These are phyloP conservation scores for Melitaea athalia DNA, from an alignment of 2,888 invertebrate genomes.

Conservation along the genomic window DNA sequence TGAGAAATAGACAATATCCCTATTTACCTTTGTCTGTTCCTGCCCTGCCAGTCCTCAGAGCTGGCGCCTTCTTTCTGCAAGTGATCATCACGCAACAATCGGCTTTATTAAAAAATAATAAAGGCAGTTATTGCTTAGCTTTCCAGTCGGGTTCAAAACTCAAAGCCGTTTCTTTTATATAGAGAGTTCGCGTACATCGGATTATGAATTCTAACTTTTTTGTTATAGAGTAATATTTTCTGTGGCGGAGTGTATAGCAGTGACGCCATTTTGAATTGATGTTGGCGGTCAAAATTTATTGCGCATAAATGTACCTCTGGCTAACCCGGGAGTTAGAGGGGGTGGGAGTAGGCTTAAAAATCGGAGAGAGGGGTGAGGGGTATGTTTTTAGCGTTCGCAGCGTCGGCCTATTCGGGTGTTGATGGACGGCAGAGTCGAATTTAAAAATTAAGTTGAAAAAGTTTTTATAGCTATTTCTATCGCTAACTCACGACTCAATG, in stretches of 20 bases:
- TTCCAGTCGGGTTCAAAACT: slow-evolving; percentile 66
- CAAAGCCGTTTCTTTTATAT: slow-evolving; percentile 72
- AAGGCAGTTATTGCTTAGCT: slow-evolving; percentile 64
- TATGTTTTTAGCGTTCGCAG: slow-evolving; percentile 80
- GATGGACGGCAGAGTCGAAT: slow-evolving; percentile 66
- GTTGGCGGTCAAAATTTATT: slow-evolving; percentile 80
- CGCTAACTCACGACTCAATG: neutral
- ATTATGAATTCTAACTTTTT: slow-evolving; percentile 41
- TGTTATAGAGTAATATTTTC: slow-evolving; percentile 50
- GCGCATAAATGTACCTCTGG: slow-evolving; percentile 82
- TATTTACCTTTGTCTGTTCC: slow-evolving; percentile 70
- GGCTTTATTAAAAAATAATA: slow-evolving; percentile 51
- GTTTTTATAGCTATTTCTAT: slow-evolving; percentile 2
- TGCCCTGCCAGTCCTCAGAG: slow-evolving; percentile 64
- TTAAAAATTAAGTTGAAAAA: slow-evolving; percentile 18
- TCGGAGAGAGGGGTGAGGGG: slow-evolving; percentile 76
- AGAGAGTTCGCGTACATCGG: slow-evolving; percentile 49
- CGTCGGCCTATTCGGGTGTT: slow-evolving; percentile 81
- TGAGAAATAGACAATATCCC: slow-evolving; percentile 75
- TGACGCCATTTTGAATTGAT: slow-evolving; percentile 68
- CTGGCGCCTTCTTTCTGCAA: slow-evolving; percentile 71
- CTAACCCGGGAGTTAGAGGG: slow-evolving; percentile 81
- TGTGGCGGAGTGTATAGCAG: slow-evolving; percentile 43
- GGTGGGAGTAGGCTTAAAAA: slow-evolving; percentile 80
- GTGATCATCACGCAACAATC: slow-evolving; percentile 50